These are phyloP conservation scores for Clepsis dumicolana DNA, from an alignment of 2,888 invertebrate genomes.

Conservation along the genomic window DNA sequence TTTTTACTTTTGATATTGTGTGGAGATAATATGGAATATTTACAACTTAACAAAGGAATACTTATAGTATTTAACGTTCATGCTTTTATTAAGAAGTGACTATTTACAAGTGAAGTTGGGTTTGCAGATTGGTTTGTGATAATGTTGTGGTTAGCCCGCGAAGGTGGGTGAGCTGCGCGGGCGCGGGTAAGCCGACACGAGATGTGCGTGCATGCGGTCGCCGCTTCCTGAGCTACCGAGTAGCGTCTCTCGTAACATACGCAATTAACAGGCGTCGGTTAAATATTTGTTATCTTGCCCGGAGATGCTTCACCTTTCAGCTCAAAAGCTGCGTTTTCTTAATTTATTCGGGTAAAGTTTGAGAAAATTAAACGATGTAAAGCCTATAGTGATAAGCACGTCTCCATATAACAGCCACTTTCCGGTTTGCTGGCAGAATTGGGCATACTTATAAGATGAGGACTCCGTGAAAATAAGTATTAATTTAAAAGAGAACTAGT, in stretches of 20 bases:
- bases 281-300: conserved; percentile 2
- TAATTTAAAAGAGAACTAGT: conserved; percentile 27
- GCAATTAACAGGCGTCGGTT: conserved; percentile 25
- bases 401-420: no score
- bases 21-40: conserved; percentile 7
- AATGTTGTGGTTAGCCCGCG: conserved; percentile 54
- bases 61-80: neutral
- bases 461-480: neutral
- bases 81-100: neutral
- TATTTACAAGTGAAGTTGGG: conserved; percentile 1
- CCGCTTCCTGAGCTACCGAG: conserved; percentile 37
- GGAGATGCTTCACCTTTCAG: neutral
- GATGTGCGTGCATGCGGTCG: conserved; percentile 65
- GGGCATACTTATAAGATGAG: neutral
- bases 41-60: neutral
- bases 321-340: neutral
- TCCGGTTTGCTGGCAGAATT: neutral
- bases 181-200: conserved; percentile 67
- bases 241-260: conserved; percentile 6
- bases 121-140: conserved; percentile 25
- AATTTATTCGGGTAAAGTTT: neutral
- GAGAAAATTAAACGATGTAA: no score
- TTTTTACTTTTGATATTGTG: conserved; percentile 27
- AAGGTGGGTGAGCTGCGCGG: conserved; percentile 65
- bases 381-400: neutral